These are phyloP conservation scores for Ethmia dodecea DNA, from an alignment of 2,888 invertebrate species.

Conservation along the genomic window DNA sequence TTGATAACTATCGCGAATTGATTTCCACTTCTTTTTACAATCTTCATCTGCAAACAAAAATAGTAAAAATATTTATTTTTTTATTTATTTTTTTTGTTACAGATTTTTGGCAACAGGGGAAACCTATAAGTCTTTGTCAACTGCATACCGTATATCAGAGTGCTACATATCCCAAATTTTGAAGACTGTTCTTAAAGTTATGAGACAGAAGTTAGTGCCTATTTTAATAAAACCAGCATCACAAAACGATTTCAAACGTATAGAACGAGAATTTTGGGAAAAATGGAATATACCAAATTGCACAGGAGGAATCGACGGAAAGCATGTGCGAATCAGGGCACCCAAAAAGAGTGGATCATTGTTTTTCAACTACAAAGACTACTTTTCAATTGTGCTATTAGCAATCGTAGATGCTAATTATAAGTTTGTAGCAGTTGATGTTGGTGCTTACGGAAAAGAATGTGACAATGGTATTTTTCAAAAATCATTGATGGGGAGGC, in stretches of 20 bases:
- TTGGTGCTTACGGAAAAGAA: conserved; percentile 17
- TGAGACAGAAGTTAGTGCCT: conserved; percentile 10
- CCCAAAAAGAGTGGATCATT: conserved; percentile 18
- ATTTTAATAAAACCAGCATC: conserved; percentile 9
- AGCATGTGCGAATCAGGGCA: conserved; percentile 22
- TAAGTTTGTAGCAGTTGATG: conserved; percentile 22
- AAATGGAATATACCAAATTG: conserved; percentile 18
- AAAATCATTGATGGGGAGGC: conserved; percentile 16
- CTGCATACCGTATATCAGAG: conserved; percentile 15
- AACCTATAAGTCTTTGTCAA: conserved; percentile 15
- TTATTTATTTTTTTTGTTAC: conserved; percentile 5
- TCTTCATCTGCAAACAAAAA: conserved; percentile 14
- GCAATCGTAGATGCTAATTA: conserved; percentile 27
- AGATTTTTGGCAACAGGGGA: conserved; percentile 13
- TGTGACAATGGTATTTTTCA: conserved; percentile 16
- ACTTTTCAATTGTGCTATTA: conserved; percentile 22
- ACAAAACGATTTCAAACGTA: conserved; percentile 12
- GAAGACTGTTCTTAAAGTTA: conserved; percentile 8
- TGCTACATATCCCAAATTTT: conserved; percentile 18
- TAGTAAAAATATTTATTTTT: conserved; percentile 5
- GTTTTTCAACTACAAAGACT: conserved; percentile 26
- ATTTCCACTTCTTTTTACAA: conserved; percentile 13
- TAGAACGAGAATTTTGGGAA: conserved; percentile 12
- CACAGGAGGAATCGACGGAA: conserved; percentile 23
- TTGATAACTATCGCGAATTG: conserved; percentile 10